Evolutionary conservation across 1,140 invertebrate genomes (phyloP).

Genomic region (Frieseomelitta varia): DNA sequence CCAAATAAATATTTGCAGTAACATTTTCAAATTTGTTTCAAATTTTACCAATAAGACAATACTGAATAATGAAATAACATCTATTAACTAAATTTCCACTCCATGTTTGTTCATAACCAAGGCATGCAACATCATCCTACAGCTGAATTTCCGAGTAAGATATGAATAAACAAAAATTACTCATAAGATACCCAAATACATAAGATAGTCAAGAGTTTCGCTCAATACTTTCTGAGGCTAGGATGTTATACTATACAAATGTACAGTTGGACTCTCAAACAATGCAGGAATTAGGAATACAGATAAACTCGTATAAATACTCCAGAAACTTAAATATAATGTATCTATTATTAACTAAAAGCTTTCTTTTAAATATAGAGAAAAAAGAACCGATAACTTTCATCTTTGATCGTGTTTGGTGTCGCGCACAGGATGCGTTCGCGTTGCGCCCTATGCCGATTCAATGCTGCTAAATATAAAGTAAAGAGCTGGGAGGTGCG

Average conservation of each 20-base stretch:
- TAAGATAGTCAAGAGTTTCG: no score
- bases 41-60: neutral
- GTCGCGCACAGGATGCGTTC: constrained; percentile 57
- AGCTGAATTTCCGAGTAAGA: no score
- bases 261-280: no score
- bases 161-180: no score
- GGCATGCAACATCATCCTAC: neutral
- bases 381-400: constrained; percentile 49
- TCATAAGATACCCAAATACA: no score
- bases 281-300: no score
- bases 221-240: no score
- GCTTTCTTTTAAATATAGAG: no score
- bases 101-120: neutral
- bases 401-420: constrained; percentile 46
- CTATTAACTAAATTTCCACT: neutral
- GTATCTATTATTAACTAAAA: no score
- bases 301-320: no score
- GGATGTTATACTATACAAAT: no score
- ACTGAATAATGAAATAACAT: neutral
- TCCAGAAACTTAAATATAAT: no score
- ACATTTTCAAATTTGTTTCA: neutral
- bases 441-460: constrained; percentile 59
- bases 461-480: constrained; percentile 78
- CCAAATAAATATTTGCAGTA: neutral
- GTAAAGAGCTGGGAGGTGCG: constrained; percentile 67